Conservation (phyloP, 2,888 invertebrate species). For the Synergus umbraculus region DNA sequence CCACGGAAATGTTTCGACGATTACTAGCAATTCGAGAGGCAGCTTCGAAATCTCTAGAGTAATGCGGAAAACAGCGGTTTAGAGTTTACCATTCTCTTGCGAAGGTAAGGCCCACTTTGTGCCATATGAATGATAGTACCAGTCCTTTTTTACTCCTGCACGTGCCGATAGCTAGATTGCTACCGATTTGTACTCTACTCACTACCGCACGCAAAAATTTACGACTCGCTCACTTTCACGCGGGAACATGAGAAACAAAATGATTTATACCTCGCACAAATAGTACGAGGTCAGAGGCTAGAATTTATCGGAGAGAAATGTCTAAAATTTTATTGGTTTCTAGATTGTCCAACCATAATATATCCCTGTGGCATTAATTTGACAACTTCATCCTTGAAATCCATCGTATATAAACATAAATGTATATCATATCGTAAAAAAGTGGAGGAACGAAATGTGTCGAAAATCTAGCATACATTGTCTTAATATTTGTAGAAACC, state of each 20-base stretch:
- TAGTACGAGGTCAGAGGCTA: slow-evolving; percentile 1
- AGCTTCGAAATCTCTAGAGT: background rate
- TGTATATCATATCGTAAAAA: too few species aligned
- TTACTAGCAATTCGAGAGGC: background rate
- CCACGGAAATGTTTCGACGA: slow-evolving; percentile 3
- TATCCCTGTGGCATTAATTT: background rate
- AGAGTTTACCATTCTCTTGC: slow-evolving; percentile 24
- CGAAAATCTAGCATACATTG: too few species aligned
- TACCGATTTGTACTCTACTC: slow-evolving; percentile 33
- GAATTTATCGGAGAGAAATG: background rate
- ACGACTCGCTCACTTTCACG: slow-evolving; percentile 45
- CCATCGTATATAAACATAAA: too few species aligned
- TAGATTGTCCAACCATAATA: background rate
- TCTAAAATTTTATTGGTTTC: background rate
- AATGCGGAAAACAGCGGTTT: slow-evolving; percentile 41
- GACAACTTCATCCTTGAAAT: too few species aligned
- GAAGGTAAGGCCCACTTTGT: slow-evolving; percentile 17
- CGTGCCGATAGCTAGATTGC: slow-evolving; percentile 30
- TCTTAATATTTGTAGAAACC: too few species aligned
- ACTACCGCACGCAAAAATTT: slow-evolving; percentile 38
- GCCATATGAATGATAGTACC: slow-evolving; percentile 12
- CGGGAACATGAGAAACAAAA: slow-evolving; percentile 12
- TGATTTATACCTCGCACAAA: background rate
- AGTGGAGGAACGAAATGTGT: too few species aligned
- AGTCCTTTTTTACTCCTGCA: slow-evolving; percentile 30